Conservation (phyloP, 2,797 vertebrate genomes). For the Rhinichthys osculus region DNA sequence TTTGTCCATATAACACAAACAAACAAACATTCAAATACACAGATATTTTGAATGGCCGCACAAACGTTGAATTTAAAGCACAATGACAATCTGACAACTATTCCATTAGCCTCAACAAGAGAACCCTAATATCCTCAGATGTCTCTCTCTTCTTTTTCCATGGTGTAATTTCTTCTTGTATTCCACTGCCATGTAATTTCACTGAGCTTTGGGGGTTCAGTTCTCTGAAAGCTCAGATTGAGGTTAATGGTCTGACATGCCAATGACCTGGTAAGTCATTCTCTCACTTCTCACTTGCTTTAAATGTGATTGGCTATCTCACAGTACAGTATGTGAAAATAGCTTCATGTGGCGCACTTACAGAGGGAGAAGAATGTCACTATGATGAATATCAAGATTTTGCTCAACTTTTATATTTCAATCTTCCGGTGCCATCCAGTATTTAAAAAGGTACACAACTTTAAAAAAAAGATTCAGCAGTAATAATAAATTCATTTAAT, state of each 20-base stretch:
- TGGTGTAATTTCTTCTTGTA: background rate
- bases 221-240: constrained; percentile 40
- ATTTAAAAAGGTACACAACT: background rate
- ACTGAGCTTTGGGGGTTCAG: background rate
- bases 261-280: background rate
- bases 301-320: constrained; percentile 21
- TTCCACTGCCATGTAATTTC: background rate
- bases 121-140: background rate
- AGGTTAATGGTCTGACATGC: constrained; percentile 23
- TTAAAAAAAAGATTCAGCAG: background rate
- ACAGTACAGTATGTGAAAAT: background rate
- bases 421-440: background rate
- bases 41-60: background rate
- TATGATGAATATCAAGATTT: background rate
- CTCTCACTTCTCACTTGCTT: constrained; percentile 1
- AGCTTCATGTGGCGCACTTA: background rate
- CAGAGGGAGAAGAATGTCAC: background rate
- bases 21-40: background rate
- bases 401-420: background rate
- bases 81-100: background rate
- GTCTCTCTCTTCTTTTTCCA: background rate
- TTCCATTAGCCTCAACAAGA: background rate
- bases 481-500: background rate
- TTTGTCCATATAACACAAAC: background rate
- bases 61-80: background rate